Percentiles rank a stretch among this genome's conserved stretches.
Evolutionary conservation across 2,113 vertebrate genomes (phyloP).

Genomic region (Corythoichthys haematopterus): DNA sequence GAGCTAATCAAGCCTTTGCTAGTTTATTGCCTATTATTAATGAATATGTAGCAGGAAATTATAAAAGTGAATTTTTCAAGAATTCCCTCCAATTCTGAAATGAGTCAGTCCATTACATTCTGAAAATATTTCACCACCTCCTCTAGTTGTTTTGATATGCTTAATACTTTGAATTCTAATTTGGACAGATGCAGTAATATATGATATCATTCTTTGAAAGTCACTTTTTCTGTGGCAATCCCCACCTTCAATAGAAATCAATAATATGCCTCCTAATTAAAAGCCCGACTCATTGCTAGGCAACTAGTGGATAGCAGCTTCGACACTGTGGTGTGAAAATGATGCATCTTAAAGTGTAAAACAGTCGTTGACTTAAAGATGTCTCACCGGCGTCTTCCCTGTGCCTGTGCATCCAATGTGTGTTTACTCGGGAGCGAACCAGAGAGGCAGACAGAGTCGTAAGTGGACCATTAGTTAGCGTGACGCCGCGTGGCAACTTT

Average conservation of each 20-base stretch:
- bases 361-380: slow-evolving; percentile 33
- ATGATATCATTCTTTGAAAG: not conserved
- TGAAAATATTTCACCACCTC: too few relatives aligned
- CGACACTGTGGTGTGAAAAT: slow-evolving; percentile 6
- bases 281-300: not conserved
- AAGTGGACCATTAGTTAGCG: slow-evolving; percentile 62
- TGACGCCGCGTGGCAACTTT: slow-evolving; percentile 39
- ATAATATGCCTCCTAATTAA: not conserved
- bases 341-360: slow-evolving; percentile 20
- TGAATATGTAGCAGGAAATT: too few relatives aligned
- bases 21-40: too few relatives aligned
- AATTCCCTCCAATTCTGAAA: too few relatives aligned
- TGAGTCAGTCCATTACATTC: too few relatives aligned
- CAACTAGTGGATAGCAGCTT: not conserved
- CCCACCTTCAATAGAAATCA: slow-evolving; percentile 1
- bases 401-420: slow-evolving; percentile 37
- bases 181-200: not conserved
- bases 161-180: too few relatives aligned
- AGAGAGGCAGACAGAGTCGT: slow-evolving; percentile 58
- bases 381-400: slow-evolving; percentile 36
- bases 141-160: too few relatives aligned
- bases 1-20: too few relatives aligned
- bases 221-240: not conserved
- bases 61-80: too few relatives aligned
- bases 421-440: slow-evolving; percentile 28